Evolutionary conservation across 2,113 vertebrate species (phyloP).

Genomic region (Chaenocephalus aceratus): DNA sequence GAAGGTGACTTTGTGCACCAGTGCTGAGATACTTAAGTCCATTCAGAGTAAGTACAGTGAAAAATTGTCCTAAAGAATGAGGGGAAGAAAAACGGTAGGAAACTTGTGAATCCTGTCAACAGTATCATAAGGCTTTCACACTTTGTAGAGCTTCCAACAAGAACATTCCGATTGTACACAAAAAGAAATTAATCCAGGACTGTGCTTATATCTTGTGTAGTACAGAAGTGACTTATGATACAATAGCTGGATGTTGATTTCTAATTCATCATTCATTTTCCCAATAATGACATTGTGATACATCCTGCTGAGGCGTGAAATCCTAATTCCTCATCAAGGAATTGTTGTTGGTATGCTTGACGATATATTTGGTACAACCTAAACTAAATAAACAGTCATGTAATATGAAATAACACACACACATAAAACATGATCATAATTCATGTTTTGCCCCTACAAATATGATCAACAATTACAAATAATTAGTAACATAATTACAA

Average conservation of each 20-base stretch:
- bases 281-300: conserved; percentile 39
- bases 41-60: conserved; percentile 34
- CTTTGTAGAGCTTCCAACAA: conserved; percentile 23
- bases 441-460: conserved; percentile 67
- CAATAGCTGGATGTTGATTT: conserved; percentile 30
- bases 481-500: conserved; percentile 74
- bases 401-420: conserved; percentile 53
- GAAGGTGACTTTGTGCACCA: conserved; percentile 17
- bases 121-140: conserved; percentile 33
- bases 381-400: conserved; percentile 45
- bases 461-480: conserved; percentile 73
- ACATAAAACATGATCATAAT: conserved; percentile 60
- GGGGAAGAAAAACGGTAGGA: background rate
- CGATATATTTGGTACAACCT: conserved; percentile 62
- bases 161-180: conserved; percentile 25
- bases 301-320: conserved; percentile 22
- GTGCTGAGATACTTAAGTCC: conserved; percentile 28
- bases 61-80: conserved; percentile 6
- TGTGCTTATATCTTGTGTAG: conserved; percentile 23
- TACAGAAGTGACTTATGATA: conserved; percentile 22
- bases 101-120: background rate
- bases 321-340: conserved; percentile 48
- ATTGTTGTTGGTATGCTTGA: conserved; percentile 43
- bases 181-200: conserved; percentile 5
- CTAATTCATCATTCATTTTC: conserved; percentile 19